Evolutionary conservation across 2,797 vertebrate genomes (phyloP).

Genomic region (Brachyrhaphis roseni): DNA sequence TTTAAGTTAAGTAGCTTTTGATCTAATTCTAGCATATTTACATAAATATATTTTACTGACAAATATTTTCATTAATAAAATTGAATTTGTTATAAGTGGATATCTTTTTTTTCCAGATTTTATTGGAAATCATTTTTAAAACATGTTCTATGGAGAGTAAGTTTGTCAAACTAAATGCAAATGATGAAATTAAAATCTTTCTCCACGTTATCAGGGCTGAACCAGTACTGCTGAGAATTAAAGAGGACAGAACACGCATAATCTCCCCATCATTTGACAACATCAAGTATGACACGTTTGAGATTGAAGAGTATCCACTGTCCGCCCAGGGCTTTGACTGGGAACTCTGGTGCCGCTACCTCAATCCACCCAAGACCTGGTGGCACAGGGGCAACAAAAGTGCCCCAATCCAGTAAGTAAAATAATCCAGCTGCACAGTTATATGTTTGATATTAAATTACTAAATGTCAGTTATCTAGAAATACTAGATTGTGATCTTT

Average conservation of each 20-base stretch:
- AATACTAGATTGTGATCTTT: slow-evolving; percentile 16
- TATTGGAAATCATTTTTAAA: not conserved
- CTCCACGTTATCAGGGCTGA: slow-evolving; percentile 86
- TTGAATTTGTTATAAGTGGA: not conserved
- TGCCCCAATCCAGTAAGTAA: slow-evolving; percentile 92
- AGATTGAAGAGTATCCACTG: slow-evolving; percentile 96
- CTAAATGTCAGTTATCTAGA: slow-evolving; percentile 6
- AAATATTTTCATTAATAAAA: not conserved
- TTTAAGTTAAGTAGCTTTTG: not conserved
- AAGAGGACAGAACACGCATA: slow-evolving; percentile 93
- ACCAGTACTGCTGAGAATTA: slow-evolving; percentile 92
- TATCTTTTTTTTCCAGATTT: not conserved
- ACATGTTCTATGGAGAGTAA: slow-evolving; percentile 1
- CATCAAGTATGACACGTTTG: slow-evolving; percentile 98
- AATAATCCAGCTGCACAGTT: not conserved
- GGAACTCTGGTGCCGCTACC: slow-evolving; percentile 97
- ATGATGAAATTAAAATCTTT: slow-evolving; percentile 37
- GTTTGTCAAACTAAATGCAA: slow-evolving; percentile 28
- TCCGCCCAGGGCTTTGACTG: slow-evolving; percentile 98
- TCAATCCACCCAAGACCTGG: slow-evolving; percentile 96
- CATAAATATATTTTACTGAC: not conserved
- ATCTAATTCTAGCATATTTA: not conserved
- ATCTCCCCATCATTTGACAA: slow-evolving; percentile 98
- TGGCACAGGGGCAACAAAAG: slow-evolving; percentile 94
- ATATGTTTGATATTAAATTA: not conserved